These are phyloP conservation scores for Danio kyathit DNA, from an alignment of 2,797 vertebrate species.

Conservation along the genomic window DNA sequence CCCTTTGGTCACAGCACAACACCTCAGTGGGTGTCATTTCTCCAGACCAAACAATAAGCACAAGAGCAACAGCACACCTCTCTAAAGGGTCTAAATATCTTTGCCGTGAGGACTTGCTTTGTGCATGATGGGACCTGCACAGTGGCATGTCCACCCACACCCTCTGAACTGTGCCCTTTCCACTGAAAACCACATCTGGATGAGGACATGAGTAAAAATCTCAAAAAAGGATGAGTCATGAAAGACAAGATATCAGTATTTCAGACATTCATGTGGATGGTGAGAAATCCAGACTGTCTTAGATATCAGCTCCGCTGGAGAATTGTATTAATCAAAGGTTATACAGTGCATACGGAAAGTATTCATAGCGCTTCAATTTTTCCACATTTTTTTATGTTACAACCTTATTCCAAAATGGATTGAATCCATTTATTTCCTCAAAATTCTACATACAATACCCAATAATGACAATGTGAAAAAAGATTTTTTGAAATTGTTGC, in stretches of 20 bases:
- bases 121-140: constrained; percentile 41
- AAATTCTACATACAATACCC: too few species aligned
- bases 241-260: background rate
- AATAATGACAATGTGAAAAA: too few species aligned
- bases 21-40: constrained; percentile 4
- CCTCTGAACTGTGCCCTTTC: constrained; percentile 26
- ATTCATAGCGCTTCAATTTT: too few species aligned
- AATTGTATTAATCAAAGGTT: background rate
- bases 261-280: background rate
- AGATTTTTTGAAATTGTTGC: too few species aligned
- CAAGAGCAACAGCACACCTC: constrained; percentile 8
- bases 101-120: constrained; percentile 10
- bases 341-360: too few species aligned
- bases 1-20: constrained; percentile 15
- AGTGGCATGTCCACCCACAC: constrained; percentile 44
- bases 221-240: constrained; percentile 1
- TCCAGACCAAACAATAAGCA: constrained; percentile 37
- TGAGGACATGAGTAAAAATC: constrained; percentile 27
- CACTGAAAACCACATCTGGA: constrained; percentile 34
- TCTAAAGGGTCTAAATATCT: constrained; percentile 27
- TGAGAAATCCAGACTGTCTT: background rate
- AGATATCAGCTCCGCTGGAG: background rate
- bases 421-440: too few species aligned
- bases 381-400: too few species aligned
- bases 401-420: too few species aligned